Percentiles rank a stretch among this genome's conserved stretches.
Conservation (phyloP, 1,140 invertebrate species). For the Dermatophagoides farinae region DNA sequence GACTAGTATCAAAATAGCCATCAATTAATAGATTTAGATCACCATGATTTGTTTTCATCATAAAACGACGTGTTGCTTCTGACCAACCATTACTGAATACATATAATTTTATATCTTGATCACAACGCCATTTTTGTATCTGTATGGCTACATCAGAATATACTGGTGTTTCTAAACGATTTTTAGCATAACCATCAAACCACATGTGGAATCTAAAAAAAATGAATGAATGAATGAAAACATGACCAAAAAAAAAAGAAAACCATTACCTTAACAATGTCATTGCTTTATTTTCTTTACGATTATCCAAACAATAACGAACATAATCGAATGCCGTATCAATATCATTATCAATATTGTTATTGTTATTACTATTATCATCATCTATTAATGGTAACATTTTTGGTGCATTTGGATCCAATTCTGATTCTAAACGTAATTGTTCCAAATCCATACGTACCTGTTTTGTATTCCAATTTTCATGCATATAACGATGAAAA, state of each 20-base stretch:
- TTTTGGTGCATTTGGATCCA: background rate
- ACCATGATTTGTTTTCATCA: slow-evolving; percentile 13
- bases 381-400: background rate
- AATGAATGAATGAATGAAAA: background rate
- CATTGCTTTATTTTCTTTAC: background rate
- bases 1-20: slow-evolving; percentile 10
- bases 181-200: slow-evolving; percentile 8
- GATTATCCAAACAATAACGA: background rate
- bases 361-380: background rate
- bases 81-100: slow-evolving; percentile 14
- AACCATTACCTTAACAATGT: background rate
- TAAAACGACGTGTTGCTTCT: slow-evolving; percentile 12
- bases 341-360: background rate
- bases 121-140: slow-evolving; percentile 8
- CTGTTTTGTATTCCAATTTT: background rate
- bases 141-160: slow-evolving; percentile 15
- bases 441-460: background rate
- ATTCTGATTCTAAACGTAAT: background rate
- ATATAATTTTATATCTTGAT: slow-evolving; percentile 13
- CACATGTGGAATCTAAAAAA: slow-evolving; percentile 9
- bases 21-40: slow-evolving; percentile 11
- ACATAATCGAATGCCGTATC: background rate
- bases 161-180: slow-evolving; percentile 7
- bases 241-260: background rate
- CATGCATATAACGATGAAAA: background rate